phyloP scores from a whole-genome alignment of 2,113 vertebrate genomes.

The Archilochus colubris region DNA sequence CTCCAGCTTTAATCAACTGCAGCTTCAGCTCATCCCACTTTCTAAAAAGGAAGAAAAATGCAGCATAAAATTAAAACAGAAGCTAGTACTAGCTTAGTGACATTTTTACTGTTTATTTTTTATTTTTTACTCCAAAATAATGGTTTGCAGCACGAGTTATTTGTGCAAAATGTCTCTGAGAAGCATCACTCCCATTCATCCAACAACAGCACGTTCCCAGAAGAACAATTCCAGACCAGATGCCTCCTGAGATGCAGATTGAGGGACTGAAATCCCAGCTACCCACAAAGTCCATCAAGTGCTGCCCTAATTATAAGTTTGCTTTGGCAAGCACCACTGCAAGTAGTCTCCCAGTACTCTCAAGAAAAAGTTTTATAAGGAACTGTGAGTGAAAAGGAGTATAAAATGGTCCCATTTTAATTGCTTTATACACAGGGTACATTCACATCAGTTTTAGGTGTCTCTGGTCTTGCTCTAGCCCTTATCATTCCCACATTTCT shows the following conservation, averaged over 20 bases:
- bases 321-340: neutral
- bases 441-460: neutral
- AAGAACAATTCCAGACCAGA: neutral
- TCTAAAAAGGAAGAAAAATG: neutral
- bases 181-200: neutral
- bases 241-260: neutral
- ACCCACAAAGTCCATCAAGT: constrained; percentile 4
- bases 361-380: constrained; percentile 27
- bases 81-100: neutral
- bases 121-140: neutral
- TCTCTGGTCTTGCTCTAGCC: neutral
- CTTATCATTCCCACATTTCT: neutral
- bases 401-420: neutral
- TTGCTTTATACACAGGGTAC: neutral
- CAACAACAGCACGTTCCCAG: neutral
- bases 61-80: constrained; percentile 3
- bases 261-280: neutral
- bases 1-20: neutral
- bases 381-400: constrained; percentile 40
- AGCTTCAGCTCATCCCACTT: neutral
- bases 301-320: neutral
- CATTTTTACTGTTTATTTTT: neutral
- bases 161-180: neutral
- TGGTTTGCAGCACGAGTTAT: neutral
- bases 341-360: neutral